A percentile compares a stretch with the other conserved stretches of the same genome.
Conservation (phyloP, 2,888 invertebrate genomes). For the Lasioglossum lativentre region DNA sequence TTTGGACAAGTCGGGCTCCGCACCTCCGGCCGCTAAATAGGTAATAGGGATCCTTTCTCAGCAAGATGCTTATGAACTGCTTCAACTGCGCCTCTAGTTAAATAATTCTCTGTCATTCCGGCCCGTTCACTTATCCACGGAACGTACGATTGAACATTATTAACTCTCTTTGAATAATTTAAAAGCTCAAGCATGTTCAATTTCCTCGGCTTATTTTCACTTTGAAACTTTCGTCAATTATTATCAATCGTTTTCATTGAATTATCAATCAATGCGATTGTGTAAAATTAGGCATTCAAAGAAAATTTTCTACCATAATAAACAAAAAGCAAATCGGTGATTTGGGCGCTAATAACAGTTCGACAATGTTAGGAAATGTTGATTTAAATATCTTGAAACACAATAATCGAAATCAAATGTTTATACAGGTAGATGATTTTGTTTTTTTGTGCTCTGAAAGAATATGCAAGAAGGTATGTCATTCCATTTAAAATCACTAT, state of each 20-base stretch:
- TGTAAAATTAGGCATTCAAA: not conserved
- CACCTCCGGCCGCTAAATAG: not conserved
- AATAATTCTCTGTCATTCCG: not conserved
- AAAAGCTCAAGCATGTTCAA: not conserved
- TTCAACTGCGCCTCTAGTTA: not conserved
- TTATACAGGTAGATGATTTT: too few relatives aligned
- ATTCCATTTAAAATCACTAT: too few relatives aligned
- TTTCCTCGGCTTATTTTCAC: not conserved
- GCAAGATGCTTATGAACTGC: slow-evolving; percentile 3
- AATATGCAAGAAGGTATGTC: too few relatives aligned
- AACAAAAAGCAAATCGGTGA: too few relatives aligned
- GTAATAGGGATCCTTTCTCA: slow-evolving; percentile 13
- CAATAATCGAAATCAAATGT: too few relatives aligned
- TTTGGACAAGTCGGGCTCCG: not conserved
- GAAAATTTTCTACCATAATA: not conserved
- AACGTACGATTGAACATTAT: not conserved
- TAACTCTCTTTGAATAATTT: not conserved
- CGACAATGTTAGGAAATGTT: too few relatives aligned
- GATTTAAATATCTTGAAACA: too few relatives aligned
- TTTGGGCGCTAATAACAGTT: too few relatives aligned
- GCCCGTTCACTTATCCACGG: not conserved
- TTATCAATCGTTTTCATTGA: not conserved
- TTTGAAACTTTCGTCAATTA: not conserved
- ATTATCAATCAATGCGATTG: not conserved
- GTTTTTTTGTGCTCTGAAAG: too few relatives aligned